phyloP scores from a whole-genome alignment of 1,140 invertebrate genomes.

The Physella acuta region DNA sequence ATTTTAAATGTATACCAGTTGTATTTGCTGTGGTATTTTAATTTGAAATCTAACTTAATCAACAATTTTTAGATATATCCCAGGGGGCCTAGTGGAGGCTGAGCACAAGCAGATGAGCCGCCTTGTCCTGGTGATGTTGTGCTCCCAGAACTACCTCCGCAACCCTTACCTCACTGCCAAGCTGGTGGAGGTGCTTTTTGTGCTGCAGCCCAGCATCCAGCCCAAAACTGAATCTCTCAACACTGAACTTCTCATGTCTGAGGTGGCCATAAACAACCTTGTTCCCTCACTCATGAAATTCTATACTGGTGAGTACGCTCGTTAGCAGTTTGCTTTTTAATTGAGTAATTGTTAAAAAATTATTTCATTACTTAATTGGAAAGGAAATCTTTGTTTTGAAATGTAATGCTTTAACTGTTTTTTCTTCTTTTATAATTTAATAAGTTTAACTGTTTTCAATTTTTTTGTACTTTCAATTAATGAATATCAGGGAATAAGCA shows the following conservation, averaged over 20 bases:
- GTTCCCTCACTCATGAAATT: conserved; percentile 94
- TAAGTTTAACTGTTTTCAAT: no score
- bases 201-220: conserved; percentile 83
- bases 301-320: conserved; percentile 80
- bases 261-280: conserved; percentile 78
- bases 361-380: no score
- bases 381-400: no score
- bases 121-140: conserved; percentile 85
- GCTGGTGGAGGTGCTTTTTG: conserved; percentile 86
- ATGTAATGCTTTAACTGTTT: no score
- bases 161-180: conserved; percentile 96
- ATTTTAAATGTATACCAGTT: no score
- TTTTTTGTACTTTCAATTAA: no score
- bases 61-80: conserved; percentile 71
- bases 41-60: no score
- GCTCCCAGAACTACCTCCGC: conserved; percentile 85
- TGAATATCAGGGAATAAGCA: no score
- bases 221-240: conserved; percentile 69
- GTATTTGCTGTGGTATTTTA: no score
- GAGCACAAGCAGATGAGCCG: conserved; percentile 78
- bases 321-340: no score
- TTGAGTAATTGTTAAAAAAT: no score
- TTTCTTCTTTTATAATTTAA: no score
- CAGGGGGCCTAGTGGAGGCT: conserved; percentile 73
- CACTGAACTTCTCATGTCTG: conserved; percentile 78